Evolutionary conservation across 2,888 invertebrate genomes (phyloP), one percentile per base, ranked within the genome.

Genomic region (Stenodera caucasica): DNA sequence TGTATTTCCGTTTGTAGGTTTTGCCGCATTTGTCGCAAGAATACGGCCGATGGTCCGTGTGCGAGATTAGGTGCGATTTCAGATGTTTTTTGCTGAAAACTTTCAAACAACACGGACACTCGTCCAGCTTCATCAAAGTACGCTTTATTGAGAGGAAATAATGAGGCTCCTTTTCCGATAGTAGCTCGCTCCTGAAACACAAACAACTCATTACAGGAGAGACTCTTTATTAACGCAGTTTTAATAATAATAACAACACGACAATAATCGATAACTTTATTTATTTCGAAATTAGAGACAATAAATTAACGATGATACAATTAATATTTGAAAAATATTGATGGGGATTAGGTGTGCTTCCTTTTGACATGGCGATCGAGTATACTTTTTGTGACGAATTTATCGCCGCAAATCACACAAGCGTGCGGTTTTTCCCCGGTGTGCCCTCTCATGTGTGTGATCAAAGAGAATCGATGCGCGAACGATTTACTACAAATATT

Each of bases 391-490:
- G 21, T 81, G 82, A 40, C 21, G 6, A 40, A 40, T 21, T 40
- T 40, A 21, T 40, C 40, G 9, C 40, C 40, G 57, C 75, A 76
- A 54, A 76, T 58, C 53, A 71, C 66, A 29, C 62, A 62, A 30
- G 58, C 51, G 35, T 56, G 53, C 1, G 62, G 62, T 63, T 81
- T 83, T 26, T 83, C 82, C 0, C 83, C 83, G n/a, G 82, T 84
- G 60, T 85, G 85, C 49, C 82, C 82, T 1, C 81, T 72, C 80
- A 82, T 81, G 65, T 85, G 85, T 14, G 61, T 65, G 37, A 60
- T 60, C 54, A 75, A 62, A 53, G 69, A 58, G 33, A 59, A 65
- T 57, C 66, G 72, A 21, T 66, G 73, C 11, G 65, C 65, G 58
- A 75, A 75, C 7, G 68, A 61, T 61, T 70, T 72, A 9, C 60